These are phyloP conservation scores for Scaptomyza montana DNA, from an alignment of 1,140 invertebrate genomes.

Conservation along the genomic window DNA sequence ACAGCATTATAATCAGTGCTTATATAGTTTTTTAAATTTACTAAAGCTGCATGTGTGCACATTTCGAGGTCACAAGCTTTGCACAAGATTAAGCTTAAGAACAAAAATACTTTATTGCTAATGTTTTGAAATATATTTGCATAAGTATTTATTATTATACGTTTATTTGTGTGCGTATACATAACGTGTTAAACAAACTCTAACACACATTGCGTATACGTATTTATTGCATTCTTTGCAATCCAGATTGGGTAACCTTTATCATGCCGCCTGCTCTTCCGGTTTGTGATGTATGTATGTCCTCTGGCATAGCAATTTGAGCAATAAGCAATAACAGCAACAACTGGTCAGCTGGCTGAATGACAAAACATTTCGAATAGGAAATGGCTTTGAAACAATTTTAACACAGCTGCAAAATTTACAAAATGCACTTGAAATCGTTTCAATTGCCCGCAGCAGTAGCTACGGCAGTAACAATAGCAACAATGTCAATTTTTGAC, in stretches of 20 bases:
- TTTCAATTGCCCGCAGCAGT: conserved; percentile 25
- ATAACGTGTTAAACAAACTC: not conserved
- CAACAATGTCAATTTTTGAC: conserved; percentile 13
- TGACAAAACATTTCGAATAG: conserved; percentile 30
- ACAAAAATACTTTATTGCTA: not conserved
- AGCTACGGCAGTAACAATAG: conserved; percentile 25
- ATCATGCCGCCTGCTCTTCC: conserved; percentile 46
- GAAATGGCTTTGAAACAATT: conserved; percentile 26
- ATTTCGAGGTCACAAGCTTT: conserved; percentile 16
- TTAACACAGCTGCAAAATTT: conserved; percentile 26
- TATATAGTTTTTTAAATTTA: not conserved
- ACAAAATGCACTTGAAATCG: conserved; percentile 39
- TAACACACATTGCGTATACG: conserved; percentile 52
- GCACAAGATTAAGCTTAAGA: conserved; percentile 7
- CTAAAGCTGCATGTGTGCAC: not conserved
- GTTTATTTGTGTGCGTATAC: conserved; percentile 4
- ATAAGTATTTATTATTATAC: no score
- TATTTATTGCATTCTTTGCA: conserved; percentile 15
- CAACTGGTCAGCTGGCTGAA: conserved; percentile 11
- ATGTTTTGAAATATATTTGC: no score
- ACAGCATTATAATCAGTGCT: conserved; percentile 34
- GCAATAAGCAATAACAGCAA: conserved; percentile 10
- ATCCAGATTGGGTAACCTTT: conserved; percentile 41
- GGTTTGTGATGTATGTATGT: conserved; percentile 26
- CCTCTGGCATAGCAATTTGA: conserved; percentile 16